Percentiles rank a stretch among this genome's conserved stretches.
phyloP scores from a whole-genome alignment of 1,140 invertebrate genomes.

The Caenorhabditis brenneri region DNA sequence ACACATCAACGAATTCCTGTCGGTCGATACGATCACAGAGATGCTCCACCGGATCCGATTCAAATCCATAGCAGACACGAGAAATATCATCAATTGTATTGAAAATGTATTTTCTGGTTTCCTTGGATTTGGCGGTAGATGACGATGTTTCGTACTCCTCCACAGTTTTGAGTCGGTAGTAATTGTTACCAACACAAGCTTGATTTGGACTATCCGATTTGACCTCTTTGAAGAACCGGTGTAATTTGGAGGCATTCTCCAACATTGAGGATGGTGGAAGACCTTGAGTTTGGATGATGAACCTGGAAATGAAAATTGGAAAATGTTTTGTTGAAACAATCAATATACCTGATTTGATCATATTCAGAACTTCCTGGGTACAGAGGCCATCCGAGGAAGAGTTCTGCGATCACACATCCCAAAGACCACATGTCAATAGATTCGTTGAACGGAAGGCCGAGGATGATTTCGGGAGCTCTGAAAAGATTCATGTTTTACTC shows the following conservation, averaged over 20 bases:
- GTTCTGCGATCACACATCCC: slow-evolving; percentile 97
- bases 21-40: slow-evolving; percentile 58
- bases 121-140: slow-evolving; percentile 92
- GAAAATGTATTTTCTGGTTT: slow-evolving; percentile 98
- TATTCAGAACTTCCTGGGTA: slow-evolving; percentile 99
- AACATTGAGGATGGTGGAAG: slow-evolving; percentile 97
- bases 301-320: slow-evolving; percentile 68
- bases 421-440: slow-evolving; percentile 99
- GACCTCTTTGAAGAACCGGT: slow-evolving; percentile 88
- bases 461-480: slow-evolving; percentile 95
- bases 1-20: slow-evolving; percentile 67
- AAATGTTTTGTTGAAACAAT: background rate
- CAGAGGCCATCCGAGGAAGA: slow-evolving; percentile 98
- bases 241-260: slow-evolving; percentile 96
- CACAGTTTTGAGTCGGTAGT: slow-evolving; percentile 78
- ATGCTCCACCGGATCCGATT: slow-evolving; percentile 48
- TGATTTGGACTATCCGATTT: slow-evolving; percentile 43
- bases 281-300: slow-evolving; percentile 88
- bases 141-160: slow-evolving; percentile 98
- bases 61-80: slow-evolving; percentile 72
- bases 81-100: slow-evolving; percentile 99
- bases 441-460: slow-evolving; percentile 96
- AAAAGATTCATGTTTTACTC: slow-evolving; percentile 19
- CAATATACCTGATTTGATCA: slow-evolving; percentile 85
- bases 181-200: slow-evolving; percentile 30